These are phyloP conservation scores for Pachyrhynchus sulphureomaculatus DNA, from an alignment of 1,140 invertebrate species.

Conservation along the genomic window DNA sequence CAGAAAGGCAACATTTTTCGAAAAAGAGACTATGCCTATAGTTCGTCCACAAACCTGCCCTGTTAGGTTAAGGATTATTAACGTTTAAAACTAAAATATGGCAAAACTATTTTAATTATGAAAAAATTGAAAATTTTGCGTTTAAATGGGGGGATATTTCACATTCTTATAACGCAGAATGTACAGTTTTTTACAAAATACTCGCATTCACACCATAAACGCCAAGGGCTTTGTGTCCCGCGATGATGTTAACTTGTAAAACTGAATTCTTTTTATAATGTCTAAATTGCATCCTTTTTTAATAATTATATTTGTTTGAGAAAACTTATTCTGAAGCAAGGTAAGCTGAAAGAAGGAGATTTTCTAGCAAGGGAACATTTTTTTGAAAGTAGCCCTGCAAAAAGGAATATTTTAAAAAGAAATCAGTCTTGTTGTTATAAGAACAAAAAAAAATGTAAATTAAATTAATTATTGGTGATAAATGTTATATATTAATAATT, in stretches of 20 bases:
- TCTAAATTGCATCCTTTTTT: too few species aligned
- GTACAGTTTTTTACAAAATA: too few species aligned
- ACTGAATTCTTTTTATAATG: too few species aligned
- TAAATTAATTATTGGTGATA: constrained; percentile 28
- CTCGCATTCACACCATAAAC: too few species aligned
- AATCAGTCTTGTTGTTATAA: not conserved
- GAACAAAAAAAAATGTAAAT: constrained; percentile 1
- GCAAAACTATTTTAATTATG: not conserved
- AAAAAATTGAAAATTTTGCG: too few species aligned
- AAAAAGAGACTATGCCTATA: not conserved
- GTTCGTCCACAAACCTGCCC: constrained; percentile 6
- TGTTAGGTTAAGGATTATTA: not conserved
- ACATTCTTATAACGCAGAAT: too few species aligned
- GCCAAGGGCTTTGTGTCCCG: too few species aligned
- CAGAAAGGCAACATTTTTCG: too few species aligned
- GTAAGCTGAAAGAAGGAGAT: not conserved
- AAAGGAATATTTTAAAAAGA: not conserved
- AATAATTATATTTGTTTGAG: too few species aligned
- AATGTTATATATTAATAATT: constrained; percentile 30
- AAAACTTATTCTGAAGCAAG: not conserved
- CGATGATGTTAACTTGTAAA: too few species aligned
- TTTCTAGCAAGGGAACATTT: not conserved
- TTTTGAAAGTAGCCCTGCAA: too few species aligned
- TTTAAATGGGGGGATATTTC: too few species aligned
- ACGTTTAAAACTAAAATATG: not conserved